Conservation (phyloP, 2,888 invertebrate genomes). For the Apotomis turbidana region DNA sequence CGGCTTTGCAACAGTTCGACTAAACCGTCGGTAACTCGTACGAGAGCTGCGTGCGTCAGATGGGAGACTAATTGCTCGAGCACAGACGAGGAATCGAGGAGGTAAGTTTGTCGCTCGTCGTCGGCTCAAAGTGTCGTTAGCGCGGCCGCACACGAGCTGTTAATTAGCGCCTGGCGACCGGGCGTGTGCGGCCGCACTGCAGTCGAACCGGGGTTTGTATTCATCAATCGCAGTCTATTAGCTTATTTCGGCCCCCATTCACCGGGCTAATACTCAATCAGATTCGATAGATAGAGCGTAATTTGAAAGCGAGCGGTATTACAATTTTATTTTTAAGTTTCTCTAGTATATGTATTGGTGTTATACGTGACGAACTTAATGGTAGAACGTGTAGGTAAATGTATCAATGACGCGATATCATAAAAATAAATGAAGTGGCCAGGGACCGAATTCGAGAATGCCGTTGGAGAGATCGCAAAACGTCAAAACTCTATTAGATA, state of each 20-base stretch:
- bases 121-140: conserved; percentile 12
- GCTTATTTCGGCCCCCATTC: not conserved
- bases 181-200: not conserved
- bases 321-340: too few species aligned
- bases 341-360: too few species aligned
- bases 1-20: not conserved
- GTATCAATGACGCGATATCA: too few species aligned
- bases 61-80: not conserved
- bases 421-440: too few species aligned
- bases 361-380: too few species aligned
- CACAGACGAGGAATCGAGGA: conserved; percentile 16
- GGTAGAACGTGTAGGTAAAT: too few species aligned
- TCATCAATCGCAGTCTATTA: not conserved
- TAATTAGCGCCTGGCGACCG: conserved; percentile 8
- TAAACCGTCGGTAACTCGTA: not conserved
- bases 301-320: too few species aligned
- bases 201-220: not conserved
- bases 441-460: too few species aligned
- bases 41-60: not conserved
- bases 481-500: too few species aligned
- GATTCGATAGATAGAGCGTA: too few species aligned
- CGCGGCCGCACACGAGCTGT: conserved; percentile 15
- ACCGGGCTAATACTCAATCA: not conserved
- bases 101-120: conserved; percentile 6
- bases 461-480: too few species aligned